Conservation (phyloP, 2,888 invertebrate species). For the Polyommatus iphigenia region DNA sequence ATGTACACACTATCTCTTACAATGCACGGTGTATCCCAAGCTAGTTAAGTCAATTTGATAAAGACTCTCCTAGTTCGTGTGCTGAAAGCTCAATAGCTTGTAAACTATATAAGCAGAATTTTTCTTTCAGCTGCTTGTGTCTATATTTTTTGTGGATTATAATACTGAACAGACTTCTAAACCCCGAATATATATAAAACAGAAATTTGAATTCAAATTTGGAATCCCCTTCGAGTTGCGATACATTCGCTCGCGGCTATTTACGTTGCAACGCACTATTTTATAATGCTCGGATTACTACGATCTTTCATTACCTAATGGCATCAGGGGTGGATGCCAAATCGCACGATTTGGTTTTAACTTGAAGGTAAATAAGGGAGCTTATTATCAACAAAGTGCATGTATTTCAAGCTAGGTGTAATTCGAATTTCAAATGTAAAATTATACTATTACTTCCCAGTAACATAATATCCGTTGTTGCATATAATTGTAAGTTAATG, state of each 20-base stretch:
- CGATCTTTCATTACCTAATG: conserved; percentile 69
- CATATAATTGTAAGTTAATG: not conserved
- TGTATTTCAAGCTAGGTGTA: not conserved
- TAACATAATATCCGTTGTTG: not conserved
- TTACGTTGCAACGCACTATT: conserved; percentile 54
- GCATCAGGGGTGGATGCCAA: conserved; percentile 42
- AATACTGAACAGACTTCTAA: not conserved
- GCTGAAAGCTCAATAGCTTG: not conserved
- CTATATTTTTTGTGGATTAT: not conserved
- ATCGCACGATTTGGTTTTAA: conserved; percentile 37
- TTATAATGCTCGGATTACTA: conserved; percentile 57
- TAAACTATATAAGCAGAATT: not conserved
- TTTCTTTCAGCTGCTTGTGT: not conserved
- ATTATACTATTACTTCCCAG: not conserved
- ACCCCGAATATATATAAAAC: conserved; percentile 40
- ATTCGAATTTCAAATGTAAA: not conserved
- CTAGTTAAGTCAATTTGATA: not conserved
- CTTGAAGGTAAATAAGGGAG: conserved; percentile 26
- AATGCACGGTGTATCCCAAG: not conserved
- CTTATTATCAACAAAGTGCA: not conserved
- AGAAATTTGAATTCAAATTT: conserved; percentile 55
- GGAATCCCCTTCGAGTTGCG: conserved; percentile 54
- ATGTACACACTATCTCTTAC: not conserved
- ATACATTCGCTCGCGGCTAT: conserved; percentile 57
- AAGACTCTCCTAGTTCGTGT: not conserved